Evolutionary conservation across 2,888 invertebrate species (phyloP).

Genomic region (Melanchra persicariae): DNA sequence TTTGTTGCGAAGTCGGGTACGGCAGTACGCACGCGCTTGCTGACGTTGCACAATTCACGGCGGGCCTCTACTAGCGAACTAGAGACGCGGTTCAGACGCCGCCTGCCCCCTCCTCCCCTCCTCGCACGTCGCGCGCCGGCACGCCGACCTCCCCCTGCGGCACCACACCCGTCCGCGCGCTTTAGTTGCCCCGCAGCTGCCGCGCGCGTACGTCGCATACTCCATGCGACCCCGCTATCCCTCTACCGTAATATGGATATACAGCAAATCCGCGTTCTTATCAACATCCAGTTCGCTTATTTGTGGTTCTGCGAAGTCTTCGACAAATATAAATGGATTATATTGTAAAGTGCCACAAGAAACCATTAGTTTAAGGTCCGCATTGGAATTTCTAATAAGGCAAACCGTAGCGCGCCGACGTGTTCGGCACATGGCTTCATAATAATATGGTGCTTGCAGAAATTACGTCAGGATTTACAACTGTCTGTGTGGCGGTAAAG

Average conservation of each 20-base stretch:
- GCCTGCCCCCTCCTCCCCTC: slow-evolving; percentile 66
- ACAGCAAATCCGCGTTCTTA: slow-evolving; percentile 88
- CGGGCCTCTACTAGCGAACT: slow-evolving; percentile 75
- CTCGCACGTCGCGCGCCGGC: slow-evolving; percentile 60
- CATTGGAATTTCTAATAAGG: slow-evolving; percentile 89
- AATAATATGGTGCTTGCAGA: slow-evolving; percentile 86
- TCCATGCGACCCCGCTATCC: slow-evolving; percentile 85
- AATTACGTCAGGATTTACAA: slow-evolving; percentile 80
- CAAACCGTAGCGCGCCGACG: slow-evolving; percentile 86
- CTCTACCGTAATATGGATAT: slow-evolving; percentile 89
- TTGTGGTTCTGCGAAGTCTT: slow-evolving; percentile 89
- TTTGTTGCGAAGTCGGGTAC: slow-evolving; percentile 73
- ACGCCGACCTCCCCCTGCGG: slow-evolving; percentile 64
- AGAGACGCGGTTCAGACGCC: slow-evolving; percentile 84
- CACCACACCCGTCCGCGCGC: slow-evolving; percentile 71
- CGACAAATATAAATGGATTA: slow-evolving; percentile 90
- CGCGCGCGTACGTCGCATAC: slow-evolving; percentile 88
- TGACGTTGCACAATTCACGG: slow-evolving; percentile 88
- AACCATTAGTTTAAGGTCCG: slow-evolving; percentile 86
- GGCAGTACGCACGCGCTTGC: slow-evolving; percentile 83
- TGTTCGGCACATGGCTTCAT: slow-evolving; percentile 89
- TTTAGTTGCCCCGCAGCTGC: slow-evolving; percentile 89
- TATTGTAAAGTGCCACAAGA: slow-evolving; percentile 87
- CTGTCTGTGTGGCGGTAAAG: slow-evolving; percentile 75
- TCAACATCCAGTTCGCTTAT: slow-evolving; percentile 88